Evolutionary conservation across 2,888 invertebrate genomes (phyloP).

Genomic region (Xylota segnis): DNA sequence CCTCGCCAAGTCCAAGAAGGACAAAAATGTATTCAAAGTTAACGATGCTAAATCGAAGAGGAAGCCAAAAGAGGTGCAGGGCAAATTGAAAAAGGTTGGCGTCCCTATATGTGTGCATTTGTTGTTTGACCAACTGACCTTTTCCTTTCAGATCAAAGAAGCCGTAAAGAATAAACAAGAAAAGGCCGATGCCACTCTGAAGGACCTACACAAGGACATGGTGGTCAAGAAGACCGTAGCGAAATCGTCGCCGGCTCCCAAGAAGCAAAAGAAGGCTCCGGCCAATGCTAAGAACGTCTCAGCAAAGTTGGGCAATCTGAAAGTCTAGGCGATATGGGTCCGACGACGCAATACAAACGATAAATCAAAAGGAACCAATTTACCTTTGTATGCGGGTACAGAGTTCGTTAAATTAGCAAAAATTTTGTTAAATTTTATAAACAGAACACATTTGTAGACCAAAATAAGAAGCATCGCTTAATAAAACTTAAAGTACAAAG

Average conservation of each 20-base stretch:
- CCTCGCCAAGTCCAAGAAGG: slow-evolving; percentile 81
- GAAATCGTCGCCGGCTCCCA: slow-evolving; percentile 75
- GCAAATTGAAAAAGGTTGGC: slow-evolving; percentile 83
- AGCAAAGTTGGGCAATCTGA: slow-evolving; percentile 58
- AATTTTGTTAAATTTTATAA: slow-evolving; percentile 43
- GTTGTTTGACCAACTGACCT: background rate
- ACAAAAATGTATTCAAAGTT: slow-evolving; percentile 83
- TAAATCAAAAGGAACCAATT: slow-evolving; percentile 42
- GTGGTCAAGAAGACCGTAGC: slow-evolving; percentile 82
- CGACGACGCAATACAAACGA: background rate
- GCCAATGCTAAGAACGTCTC: slow-evolving; percentile 81
- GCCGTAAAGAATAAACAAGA: slow-evolving; percentile 82
- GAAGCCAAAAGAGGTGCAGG: slow-evolving; percentile 84
- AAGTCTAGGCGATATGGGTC: slow-evolving; percentile 36
- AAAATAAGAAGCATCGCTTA: slow-evolving; percentile 50
- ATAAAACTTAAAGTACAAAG: slow-evolving; percentile 68
- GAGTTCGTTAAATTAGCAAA: slow-evolving; percentile 23
- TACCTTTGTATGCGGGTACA: slow-evolving; percentile 36
- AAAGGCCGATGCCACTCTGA: slow-evolving; percentile 82
- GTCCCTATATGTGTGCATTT: background rate
- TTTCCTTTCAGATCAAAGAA: slow-evolving; percentile 82
- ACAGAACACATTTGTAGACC: slow-evolving; percentile 40
- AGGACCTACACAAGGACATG: slow-evolving; percentile 83
- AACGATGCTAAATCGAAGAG: slow-evolving; percentile 80
- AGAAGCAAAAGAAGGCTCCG: slow-evolving; percentile 80